Conservation (phyloP, 1,140 invertebrate genomes). For the Drosophila ananassae region DNA sequence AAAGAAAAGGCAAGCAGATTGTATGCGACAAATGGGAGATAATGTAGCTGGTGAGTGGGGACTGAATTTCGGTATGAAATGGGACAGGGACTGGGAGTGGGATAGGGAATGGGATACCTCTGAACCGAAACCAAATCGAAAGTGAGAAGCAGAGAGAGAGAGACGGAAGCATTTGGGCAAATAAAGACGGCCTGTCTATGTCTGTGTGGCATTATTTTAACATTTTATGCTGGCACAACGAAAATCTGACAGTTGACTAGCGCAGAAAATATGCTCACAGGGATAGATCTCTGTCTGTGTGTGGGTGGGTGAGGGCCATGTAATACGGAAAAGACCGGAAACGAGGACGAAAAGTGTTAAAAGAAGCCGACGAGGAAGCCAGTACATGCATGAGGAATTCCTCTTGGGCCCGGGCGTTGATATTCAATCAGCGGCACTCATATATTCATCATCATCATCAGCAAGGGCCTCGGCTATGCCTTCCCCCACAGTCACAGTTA, state of each 20-base stretch:
- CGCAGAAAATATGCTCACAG: constrained; percentile 72
- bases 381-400: constrained; percentile 42
- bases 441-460: constrained; percentile 68
- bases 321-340: constrained; percentile 46
- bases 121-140: constrained; percentile 21
- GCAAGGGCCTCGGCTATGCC: neutral
- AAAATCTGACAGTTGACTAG: constrained; percentile 82
- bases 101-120: constrained; percentile 20
- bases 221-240: constrained; percentile 82
- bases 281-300: constrained; percentile 12
- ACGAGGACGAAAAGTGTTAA: constrained; percentile 74
- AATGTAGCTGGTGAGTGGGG: constrained; percentile 70
- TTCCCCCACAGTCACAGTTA: too few species aligned
- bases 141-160: constrained; percentile 59
- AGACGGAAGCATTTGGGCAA: constrained; percentile 42
- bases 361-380: constrained; percentile 45
- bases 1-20: constrained; percentile 69
- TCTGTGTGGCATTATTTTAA: constrained; percentile 80
- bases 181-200: constrained; percentile 66
- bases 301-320: neutral
- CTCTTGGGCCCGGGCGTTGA: constrained; percentile 55
- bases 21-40: constrained; percentile 82
- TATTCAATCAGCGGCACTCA: constrained; percentile 77
- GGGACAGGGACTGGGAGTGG: constrained; percentile 15
- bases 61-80: constrained; percentile 7